A percentile compares a stretch with the other conserved stretches of the same genome.
Evolutionary conservation across 2,888 invertebrate species (phyloP).

Genomic region (Callinectes sapidus): DNA sequence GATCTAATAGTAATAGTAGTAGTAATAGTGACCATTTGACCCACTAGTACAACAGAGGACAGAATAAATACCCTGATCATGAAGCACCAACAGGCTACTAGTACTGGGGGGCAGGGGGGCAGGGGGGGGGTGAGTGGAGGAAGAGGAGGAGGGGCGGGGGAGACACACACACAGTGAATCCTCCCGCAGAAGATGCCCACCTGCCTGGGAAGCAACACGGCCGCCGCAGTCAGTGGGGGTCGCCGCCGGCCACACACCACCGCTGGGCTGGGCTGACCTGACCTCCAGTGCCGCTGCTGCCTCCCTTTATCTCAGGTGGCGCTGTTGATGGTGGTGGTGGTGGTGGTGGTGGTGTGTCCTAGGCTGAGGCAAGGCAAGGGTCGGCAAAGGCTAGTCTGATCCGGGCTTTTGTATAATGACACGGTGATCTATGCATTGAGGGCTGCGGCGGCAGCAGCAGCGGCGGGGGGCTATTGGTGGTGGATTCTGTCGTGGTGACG

Average conservation of each 20-base stretch:
- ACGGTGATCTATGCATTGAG: not conserved
- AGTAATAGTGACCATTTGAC: constrained; percentile 45
- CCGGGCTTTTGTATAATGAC: too few species aligned
- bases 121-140: too few species aligned
- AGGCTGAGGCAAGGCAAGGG: not conserved
- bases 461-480: too few species aligned
- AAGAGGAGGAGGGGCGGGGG: constrained; percentile 29
- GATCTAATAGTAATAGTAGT: constrained; percentile 27
- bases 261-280: not conserved
- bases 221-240: constrained; percentile 57
- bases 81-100: constrained; percentile 65
- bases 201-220: constrained; percentile 67
- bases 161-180: too few species aligned
- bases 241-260: not conserved
- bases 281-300: not conserved
- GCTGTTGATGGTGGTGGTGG: not conserved
- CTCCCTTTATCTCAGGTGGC: not conserved
- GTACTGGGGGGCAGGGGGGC: constrained; percentile 55
- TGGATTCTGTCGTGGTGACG: not conserved
- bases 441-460: not conserved
- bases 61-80: constrained; percentile 70
- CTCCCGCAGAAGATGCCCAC: constrained; percentile 72
- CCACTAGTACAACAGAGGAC: constrained; percentile 70
- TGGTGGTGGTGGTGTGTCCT: not conserved
- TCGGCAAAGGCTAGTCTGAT: too few species aligned